phyloP scores from a whole-genome alignment of 2,888 invertebrate genomes.

The Rotaria sp. region DNA sequence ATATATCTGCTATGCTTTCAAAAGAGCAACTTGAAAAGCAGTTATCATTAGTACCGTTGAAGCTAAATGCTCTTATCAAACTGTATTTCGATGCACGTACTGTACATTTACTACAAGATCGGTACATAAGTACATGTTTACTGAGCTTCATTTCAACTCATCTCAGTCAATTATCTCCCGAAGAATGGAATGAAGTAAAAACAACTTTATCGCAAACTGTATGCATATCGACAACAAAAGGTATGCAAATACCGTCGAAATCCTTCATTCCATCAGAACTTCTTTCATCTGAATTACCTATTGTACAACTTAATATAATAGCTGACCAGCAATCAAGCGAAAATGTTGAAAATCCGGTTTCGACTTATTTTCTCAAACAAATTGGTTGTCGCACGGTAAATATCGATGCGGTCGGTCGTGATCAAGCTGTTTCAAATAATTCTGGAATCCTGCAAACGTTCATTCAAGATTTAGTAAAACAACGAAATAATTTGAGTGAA shows the following conservation, averaged over 20 bases:
- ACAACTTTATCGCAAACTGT: neutral
- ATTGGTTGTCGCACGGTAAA: neutral
- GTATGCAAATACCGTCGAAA: neutral
- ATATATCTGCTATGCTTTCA: neutral
- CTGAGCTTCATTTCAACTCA: too few relatives aligned
- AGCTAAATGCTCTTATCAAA: too few relatives aligned
- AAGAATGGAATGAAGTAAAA: neutral
- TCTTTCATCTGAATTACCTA: neutral
- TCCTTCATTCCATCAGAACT: neutral
- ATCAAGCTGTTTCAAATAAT: neutral
- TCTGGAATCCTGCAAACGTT: neutral
- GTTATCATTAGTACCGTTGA: neutral
- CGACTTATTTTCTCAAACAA: neutral
- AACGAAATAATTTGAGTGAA: neutral
- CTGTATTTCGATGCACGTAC: too few relatives aligned
- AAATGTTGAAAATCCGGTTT: neutral
- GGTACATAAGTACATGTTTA: too few relatives aligned
- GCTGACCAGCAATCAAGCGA: neutral
- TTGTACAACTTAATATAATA: neutral
- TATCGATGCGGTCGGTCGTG: neutral
- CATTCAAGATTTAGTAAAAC: neutral
- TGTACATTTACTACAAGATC: too few relatives aligned
- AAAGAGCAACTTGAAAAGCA: neutral
- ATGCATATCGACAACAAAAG: neutral
- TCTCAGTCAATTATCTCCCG: too few relatives aligned